Evolutionary conservation across 1,140 invertebrate genomes (phyloP), one percentile per base, ranked within the genome.

Genomic region (Drosophila equinoxialis): DNA sequence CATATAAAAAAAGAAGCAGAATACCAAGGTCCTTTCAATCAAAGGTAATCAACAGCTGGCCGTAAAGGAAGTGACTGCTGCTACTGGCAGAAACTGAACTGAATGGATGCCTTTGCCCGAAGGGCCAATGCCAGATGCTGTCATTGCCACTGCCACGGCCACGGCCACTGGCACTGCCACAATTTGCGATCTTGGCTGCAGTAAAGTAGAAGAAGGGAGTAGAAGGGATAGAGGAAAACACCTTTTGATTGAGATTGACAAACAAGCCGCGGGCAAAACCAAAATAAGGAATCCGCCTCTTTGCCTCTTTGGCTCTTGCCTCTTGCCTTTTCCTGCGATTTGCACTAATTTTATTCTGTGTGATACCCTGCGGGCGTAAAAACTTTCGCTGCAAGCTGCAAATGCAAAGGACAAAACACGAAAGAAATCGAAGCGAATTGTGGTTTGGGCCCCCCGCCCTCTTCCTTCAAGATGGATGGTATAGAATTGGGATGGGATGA

Each of bases 41-140:
- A 30, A 63, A 45, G 75, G 77, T 77, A 87, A 89, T 87, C 83
- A 87, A 87, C 83, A 89, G 83, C 83, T 87, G 83, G 83, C 70
- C 84, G 82, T 69, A 87, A 70, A 87, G 83, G 83, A 86, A 89
- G 83, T 89, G 84, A 68, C 69, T 74, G 84, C 58, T 35, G 23
- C n/a, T 23, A 30, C 72, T 76, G 71, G 73, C 7, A 37, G 35
- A 37, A 37, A 20, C 30, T 30, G 30, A 30, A 51, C 45, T 51
- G 45, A 51, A 51, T 23, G 45, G 45, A 51, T 51, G 45, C 20
- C 45, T 11, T 73, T 57, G 74, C 68, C 74, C 77, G 75, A 74
- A 71, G 59, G 59, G 66, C 58, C 37, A 66, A 48, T 66, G 75
- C 45, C 75, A 77, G 75, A 77, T 77, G 74, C 74, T 68, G 33